Conservation (phyloP, 2,888 invertebrate species). For the Orchesella flavescens region DNA sequence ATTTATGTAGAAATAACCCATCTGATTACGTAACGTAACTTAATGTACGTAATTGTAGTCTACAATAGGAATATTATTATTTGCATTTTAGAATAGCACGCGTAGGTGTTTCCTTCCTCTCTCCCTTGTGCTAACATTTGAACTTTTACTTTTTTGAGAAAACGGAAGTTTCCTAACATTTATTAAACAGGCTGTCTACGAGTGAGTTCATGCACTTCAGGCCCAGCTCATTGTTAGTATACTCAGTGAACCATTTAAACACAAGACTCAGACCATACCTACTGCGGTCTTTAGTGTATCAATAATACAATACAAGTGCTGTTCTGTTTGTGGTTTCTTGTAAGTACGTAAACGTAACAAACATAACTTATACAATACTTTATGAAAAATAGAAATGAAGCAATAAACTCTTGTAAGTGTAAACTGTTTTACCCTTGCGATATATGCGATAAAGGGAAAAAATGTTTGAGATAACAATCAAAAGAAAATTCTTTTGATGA, state of each 20-base stretch:
- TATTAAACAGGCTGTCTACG: neutral
- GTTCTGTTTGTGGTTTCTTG: neutral
- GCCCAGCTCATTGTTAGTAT: slow-evolving; percentile 15
- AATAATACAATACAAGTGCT: neutral
- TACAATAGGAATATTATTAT: neutral
- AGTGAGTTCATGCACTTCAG: slow-evolving; percentile 20
- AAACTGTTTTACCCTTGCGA: slow-evolving; percentile 9
- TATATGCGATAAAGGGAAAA: neutral
- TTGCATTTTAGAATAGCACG: neutral
- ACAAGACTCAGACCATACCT: neutral
- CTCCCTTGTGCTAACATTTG: slow-evolving; percentile 4
- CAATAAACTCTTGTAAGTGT: slow-evolving; percentile 24
- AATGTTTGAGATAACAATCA: slow-evolving; percentile 16
- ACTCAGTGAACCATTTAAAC: slow-evolving; percentile 46
- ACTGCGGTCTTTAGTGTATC: neutral
- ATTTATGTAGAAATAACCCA: slow-evolving; percentile 29
- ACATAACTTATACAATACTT: neutral
- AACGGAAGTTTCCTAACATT: slow-evolving; percentile 47
- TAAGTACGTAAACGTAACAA: neutral
- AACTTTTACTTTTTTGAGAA: slow-evolving; percentile 59
- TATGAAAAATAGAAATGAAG: slow-evolving; percentile 17
- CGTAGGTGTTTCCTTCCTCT: slow-evolving; percentile 30
- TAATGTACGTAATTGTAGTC: neutral
- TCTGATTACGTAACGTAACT: slow-evolving; percentile 4
- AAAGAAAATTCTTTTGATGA: slow-evolving; percentile 2